Base-by-base conservation (phyloP, 2,797 vertebrate genomes). In the Anas bernieri region DNA sequence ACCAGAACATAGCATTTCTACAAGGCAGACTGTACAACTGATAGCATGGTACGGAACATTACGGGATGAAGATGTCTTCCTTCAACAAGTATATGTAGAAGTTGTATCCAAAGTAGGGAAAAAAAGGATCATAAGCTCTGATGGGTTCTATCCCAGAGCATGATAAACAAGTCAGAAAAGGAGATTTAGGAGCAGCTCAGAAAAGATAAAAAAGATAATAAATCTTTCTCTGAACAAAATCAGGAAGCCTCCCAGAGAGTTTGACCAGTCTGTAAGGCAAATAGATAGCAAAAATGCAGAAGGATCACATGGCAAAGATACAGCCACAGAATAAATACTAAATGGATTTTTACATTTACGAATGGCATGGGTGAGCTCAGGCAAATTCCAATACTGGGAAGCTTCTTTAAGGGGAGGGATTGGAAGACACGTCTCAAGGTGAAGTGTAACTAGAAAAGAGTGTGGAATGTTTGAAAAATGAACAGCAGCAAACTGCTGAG, bases 291-390 rank as follows among this genome's bases (percentile, higher is more conserved):
- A 72, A 90, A 58, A 61, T 35, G 33, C 33, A 81, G 54, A 67
- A 91, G 39, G 61, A 91, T 74, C 39, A 77, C 33, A 46, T 90
- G 76, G 76, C 80, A 85, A 86, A 94, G 73, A 86, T 64, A 28
- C 2, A 86, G n/a, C 23, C 48, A 16, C 69, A n/a, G 50, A 76
- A 70, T 13, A 59, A 80, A 80, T 64, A 12, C 54, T 48, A 45
- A 83, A 55, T 79, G 37, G 52, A 35, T 48, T 86, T 91, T 83
- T 94, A 18, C 26, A 16, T 74, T 72, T 87, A 39, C 39, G 39
- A 75, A 31, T 39, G 33, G 73, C 21, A 17, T 52, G 79, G n/a
- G 46, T 41, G 39, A 88, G 30, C 30, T n/a, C 18, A 54, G 22
- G 25, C 86, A 25, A 93, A 54, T 18, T 78, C 58, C 62, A 81